These are phyloP conservation scores for Ips nitidus DNA, from an alignment of 1,140 invertebrate genomes.

Conservation along the genomic window DNA sequence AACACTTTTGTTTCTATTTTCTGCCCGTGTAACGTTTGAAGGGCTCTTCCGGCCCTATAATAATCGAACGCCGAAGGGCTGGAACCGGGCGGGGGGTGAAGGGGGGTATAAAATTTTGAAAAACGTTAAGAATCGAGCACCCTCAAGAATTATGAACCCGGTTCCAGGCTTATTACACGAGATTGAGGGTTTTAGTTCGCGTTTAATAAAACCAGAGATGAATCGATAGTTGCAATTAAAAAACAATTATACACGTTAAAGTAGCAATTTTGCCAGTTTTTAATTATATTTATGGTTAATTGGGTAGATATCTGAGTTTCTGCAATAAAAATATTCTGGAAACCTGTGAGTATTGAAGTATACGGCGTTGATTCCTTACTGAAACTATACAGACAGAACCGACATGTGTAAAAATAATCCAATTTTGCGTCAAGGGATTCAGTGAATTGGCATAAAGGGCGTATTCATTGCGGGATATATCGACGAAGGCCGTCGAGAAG, in stretches of 20 bases:
- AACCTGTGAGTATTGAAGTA: constrained; percentile 33
- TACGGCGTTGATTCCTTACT: constrained; percentile 35
- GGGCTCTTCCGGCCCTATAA: constrained; percentile 7
- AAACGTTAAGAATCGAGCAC: constrained; percentile 21
- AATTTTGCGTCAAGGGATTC: constrained; percentile 43
- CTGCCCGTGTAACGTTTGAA: constrained; percentile 12
- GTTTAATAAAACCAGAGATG: constrained; percentile 12
- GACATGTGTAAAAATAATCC: constrained; percentile 46
- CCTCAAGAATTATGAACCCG: constrained; percentile 18
- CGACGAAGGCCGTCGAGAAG: constrained; percentile 28
- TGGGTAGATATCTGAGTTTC: too few species aligned
- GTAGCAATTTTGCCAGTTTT: background rate
- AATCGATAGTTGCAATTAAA: constrained; percentile 15
- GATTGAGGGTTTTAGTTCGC: constrained; percentile 15
- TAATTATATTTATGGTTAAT: background rate
- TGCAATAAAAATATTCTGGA: too few species aligned
- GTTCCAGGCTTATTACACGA: constrained; percentile 16
- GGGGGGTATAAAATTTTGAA: constrained; percentile 17
- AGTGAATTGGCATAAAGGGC: constrained; percentile 42
- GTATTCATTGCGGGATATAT: constrained; percentile 43
- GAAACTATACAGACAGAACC: constrained; percentile 40
- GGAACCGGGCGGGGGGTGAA: constrained; percentile 2
- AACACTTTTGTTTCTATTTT: constrained; percentile 29
- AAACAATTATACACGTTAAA: constrained; percentile 9
- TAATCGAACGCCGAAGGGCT: background rate